A percentile compares a stretch with the other conserved stretches of the same genome.
Evolutionary conservation across 1,140 invertebrate genomes (phyloP).

Genomic region (Drosophila bocqueti): DNA sequence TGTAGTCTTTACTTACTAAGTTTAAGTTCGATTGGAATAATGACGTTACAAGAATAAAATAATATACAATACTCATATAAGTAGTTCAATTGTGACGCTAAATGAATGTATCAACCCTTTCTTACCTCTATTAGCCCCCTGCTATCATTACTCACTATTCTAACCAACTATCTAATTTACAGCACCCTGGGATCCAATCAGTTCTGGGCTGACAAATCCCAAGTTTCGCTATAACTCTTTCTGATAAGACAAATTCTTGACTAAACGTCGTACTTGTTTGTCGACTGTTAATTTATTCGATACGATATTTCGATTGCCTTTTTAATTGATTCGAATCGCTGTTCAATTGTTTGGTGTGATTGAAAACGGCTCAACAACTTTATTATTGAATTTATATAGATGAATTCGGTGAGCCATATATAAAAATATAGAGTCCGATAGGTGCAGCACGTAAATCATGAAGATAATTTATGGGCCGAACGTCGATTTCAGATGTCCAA

Average conservation of each 20-base stretch:
- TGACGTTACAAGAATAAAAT: too few species aligned
- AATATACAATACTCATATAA: too few species aligned
- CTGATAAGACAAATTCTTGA: conserved; percentile 51
- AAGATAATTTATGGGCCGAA: conserved; percentile 29
- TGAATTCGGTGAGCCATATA: conserved; percentile 33
- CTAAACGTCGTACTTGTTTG: background rate
- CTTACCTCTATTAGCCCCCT: too few species aligned
- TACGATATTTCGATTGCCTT: conserved; percentile 77
- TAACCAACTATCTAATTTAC: conserved; percentile 9
- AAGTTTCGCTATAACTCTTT: conserved; percentile 26
- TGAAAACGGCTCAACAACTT: conserved; percentile 78
- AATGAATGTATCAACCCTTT: background rate
- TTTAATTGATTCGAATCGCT: conserved; percentile 79
- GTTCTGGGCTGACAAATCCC: conserved; percentile 6
- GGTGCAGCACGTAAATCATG: conserved; percentile 45
- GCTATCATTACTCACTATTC: conserved; percentile 3
- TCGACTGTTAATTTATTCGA: conserved; percentile 55
- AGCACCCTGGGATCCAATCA: conserved; percentile 16
- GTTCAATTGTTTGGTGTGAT: conserved; percentile 83
- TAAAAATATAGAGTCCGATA: conserved; percentile 18
- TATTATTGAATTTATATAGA: conserved; percentile 78
- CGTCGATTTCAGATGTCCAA: conserved; percentile 21
- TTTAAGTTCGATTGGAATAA: too few species aligned
- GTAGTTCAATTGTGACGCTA: too few species aligned
- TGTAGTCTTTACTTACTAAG: too few species aligned